Evolutionary conservation across 2,888 invertebrate genomes (phyloP).

Genomic region (Norana najaformis): DNA sequence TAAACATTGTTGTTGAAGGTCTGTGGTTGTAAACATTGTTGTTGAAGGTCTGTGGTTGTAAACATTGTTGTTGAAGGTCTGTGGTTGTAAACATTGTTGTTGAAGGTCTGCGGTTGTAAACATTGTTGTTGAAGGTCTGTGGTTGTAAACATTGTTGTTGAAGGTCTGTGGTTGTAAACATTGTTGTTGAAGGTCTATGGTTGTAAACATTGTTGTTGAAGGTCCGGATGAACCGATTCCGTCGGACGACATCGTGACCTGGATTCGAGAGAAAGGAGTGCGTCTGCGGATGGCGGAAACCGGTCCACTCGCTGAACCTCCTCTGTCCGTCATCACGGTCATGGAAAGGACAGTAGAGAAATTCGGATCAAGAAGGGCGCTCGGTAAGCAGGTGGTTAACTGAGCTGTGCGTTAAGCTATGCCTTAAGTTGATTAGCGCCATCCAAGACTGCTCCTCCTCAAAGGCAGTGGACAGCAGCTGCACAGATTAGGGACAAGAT

Average conservation of each 20-base stretch:
- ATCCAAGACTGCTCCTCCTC: too few species aligned
- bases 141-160: too few species aligned
- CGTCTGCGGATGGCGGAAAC: conserved; percentile 21
- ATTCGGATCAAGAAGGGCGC: background rate
- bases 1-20: too few species aligned
- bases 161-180: too few species aligned
- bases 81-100: too few species aligned
- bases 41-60: conserved; percentile 19
- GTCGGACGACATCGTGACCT: background rate
- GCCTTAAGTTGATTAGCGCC: too few species aligned
- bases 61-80: conserved; percentile 21
- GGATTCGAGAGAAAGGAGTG: background rate
- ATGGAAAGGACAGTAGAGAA: background rate
- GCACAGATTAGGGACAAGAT: too few species aligned
- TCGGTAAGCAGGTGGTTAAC: background rate
- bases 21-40: background rate
- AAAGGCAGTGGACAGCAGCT: too few species aligned
- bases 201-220: background rate
- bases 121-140: background rate
- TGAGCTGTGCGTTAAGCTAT: background rate
- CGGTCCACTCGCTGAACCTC: background rate
- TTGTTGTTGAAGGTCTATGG: background rate
- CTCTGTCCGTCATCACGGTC: conserved; percentile 16
- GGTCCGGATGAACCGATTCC: conserved; percentile 22
- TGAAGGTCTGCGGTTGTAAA: too few species aligned